These are phyloP conservation scores for Neomorphus geoffroyi DNA, from an alignment of 2,797 vertebrate genomes.

Conservation along the genomic window DNA sequence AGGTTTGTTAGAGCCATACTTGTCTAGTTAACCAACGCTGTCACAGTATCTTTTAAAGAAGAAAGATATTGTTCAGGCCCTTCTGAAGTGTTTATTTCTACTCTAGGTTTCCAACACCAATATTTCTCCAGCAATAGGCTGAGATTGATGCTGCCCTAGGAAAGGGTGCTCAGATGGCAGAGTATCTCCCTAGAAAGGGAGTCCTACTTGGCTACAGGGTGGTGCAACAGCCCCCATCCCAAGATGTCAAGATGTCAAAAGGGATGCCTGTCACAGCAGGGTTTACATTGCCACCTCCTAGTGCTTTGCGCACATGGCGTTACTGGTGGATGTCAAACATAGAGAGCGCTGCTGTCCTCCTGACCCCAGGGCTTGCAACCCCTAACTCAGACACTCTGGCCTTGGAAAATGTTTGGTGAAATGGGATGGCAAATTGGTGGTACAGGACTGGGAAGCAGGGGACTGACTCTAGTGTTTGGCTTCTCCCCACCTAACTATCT, in stretches of 20 bases:
- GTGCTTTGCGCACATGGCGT: neutral
- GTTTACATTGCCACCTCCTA: accelerated
- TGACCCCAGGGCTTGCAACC: neutral
- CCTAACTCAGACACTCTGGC: neutral
- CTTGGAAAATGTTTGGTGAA: neutral
- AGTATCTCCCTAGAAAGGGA: neutral
- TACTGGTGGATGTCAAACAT: neutral
- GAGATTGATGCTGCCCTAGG: neutral
- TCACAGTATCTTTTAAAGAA: neutral
- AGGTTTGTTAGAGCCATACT: constrained; percentile 9
- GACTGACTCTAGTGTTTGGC: neutral
- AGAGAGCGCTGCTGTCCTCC: neutral
- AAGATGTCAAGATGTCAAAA: neutral
- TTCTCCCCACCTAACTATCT: neutral
- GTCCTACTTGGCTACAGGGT: neutral
- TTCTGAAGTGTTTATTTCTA: neutral
- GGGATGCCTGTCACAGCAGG: accelerated
- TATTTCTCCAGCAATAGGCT: neutral
- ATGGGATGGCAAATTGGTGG: neutral
- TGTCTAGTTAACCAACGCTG: neutral
- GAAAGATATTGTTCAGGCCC: neutral
- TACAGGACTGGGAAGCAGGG: accelerated
- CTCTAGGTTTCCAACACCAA: neutral
- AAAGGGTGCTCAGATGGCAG: neutral
- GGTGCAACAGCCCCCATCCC: accelerated